Evolutionary conservation across 2,113 vertebrate species (phyloP).

Genomic region (Peucedramus taeniatus): DNA sequence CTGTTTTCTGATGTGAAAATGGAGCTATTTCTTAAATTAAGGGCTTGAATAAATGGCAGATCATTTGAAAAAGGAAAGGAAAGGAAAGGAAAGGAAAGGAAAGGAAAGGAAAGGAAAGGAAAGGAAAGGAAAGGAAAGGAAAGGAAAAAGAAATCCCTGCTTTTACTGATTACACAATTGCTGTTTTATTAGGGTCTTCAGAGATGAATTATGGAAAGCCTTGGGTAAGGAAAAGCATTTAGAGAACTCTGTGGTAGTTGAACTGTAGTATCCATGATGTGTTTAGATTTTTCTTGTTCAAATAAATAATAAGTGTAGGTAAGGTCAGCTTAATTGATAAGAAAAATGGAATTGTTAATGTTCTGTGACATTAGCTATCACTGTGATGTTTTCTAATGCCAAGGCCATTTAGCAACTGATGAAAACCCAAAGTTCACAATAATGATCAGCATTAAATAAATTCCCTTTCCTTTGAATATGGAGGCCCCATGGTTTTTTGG

Average conservation of each 20-base stretch:
- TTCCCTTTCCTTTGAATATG: not conserved
- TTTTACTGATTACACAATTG: not conserved
- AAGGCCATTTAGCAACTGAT: not conserved
- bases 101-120: too few relatives aligned
- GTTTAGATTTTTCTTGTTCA: not conserved
- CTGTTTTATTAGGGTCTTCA: not conserved
- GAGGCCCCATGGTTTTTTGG: conserved; percentile 17
- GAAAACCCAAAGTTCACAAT: conserved; percentile 8
- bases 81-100: not conserved
- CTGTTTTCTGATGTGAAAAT: conserved; percentile 9
- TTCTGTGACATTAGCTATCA: not conserved
- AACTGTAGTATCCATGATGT: not conserved
- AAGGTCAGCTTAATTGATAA: conserved; percentile 7
- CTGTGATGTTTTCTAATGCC: conserved; percentile 27
- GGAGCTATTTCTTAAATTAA: not conserved
- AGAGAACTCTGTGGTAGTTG: not conserved
- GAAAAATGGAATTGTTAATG: conserved; percentile 16
- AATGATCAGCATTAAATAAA: not conserved
- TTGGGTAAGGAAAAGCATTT: not conserved
- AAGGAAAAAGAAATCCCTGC: not conserved
- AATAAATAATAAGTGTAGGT: not conserved
- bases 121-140: not conserved
- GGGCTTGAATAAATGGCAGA: not conserved
- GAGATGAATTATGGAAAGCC: not conserved
- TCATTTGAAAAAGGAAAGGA: conserved; percentile 24